These are phyloP conservation scores for Corbicula japonica DNA, from an alignment of 2,888 invertebrate genomes.

Conservation along the genomic window DNA sequence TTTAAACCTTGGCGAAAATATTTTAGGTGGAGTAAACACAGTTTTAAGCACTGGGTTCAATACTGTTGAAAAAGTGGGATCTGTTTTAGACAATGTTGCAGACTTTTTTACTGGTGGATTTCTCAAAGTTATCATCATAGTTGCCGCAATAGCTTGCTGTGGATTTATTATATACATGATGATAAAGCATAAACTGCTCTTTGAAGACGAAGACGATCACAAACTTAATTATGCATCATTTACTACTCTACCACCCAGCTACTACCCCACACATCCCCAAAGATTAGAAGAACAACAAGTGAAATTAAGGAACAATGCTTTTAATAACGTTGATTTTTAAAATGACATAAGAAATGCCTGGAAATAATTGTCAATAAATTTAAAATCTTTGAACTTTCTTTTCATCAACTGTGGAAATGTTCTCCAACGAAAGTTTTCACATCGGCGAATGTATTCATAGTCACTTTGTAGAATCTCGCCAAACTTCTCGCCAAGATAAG, in stretches of 20 bases:
- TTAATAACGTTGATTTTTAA: no score
- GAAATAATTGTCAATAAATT: background rate
- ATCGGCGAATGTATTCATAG: background rate
- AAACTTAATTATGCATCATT: no score
- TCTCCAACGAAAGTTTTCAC: background rate
- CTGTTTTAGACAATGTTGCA: slow-evolving; percentile 7
- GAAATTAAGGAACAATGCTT: no score
- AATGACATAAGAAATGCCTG: slow-evolving; percentile 1
- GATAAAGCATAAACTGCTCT: slow-evolving; percentile 14
- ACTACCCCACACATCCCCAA: no score
- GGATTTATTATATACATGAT: slow-evolving; percentile 8
- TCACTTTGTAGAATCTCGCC: background rate
- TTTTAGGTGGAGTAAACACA: no score
- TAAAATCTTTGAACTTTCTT: background rate
- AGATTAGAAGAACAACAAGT: no score
- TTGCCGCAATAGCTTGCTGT: slow-evolving; percentile 10
- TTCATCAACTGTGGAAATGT: background rate
- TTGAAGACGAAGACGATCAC: slow-evolving; percentile 3
- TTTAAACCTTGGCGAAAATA: no score
- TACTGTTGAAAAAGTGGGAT: background rate
- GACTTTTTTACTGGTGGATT: slow-evolving; percentile 18
- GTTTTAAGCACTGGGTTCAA: no score
- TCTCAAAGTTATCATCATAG: slow-evolving; percentile 13
- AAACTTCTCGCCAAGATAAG: background rate
- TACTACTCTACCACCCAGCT: no score